Conservation (phyloP, 2,113 vertebrate species). For the Falco punctatus region DNA sequence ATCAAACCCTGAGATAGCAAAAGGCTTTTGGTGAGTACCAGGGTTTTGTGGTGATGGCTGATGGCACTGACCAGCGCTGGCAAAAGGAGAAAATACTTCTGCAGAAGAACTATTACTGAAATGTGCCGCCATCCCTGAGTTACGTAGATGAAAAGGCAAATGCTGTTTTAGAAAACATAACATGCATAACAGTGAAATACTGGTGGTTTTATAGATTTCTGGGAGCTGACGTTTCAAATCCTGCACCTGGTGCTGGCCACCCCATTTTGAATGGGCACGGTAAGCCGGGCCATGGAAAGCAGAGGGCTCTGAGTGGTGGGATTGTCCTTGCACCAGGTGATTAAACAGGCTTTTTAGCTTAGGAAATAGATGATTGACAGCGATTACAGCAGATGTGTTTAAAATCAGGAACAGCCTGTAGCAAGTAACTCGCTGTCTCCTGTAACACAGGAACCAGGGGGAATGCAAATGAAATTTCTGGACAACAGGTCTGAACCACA, state of each 20-base stretch:
- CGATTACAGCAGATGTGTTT: constrained; percentile 8
- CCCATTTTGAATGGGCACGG: fast-evolving
- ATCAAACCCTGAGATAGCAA: background rate
- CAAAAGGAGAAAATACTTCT: too few species aligned
- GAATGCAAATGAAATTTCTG: background rate
- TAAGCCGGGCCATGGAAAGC: background rate
- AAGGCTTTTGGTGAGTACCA: background rate
- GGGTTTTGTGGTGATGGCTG: background rate
- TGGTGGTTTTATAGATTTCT: background rate
- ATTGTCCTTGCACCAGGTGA: background rate
- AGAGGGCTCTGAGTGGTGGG: background rate
- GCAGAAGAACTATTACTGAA: background rate
- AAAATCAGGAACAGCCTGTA: background rate
- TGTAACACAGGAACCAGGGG: fast-evolving
- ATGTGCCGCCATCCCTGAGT: background rate
- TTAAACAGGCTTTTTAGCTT: background rate
- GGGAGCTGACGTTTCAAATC: background rate
- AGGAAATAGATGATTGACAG: background rate
- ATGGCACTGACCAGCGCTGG: background rate
- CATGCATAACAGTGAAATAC: background rate
- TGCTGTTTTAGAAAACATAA: fast-evolving
- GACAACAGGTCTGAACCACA: background rate
- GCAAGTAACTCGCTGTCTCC: background rate
- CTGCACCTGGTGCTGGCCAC: background rate
- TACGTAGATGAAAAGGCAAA: background rate